Evolutionary conservation across 1,140 invertebrate species (phyloP), one percentile per base, ranked within the genome.

Genomic region (Oryctes rhinoceros): DNA sequence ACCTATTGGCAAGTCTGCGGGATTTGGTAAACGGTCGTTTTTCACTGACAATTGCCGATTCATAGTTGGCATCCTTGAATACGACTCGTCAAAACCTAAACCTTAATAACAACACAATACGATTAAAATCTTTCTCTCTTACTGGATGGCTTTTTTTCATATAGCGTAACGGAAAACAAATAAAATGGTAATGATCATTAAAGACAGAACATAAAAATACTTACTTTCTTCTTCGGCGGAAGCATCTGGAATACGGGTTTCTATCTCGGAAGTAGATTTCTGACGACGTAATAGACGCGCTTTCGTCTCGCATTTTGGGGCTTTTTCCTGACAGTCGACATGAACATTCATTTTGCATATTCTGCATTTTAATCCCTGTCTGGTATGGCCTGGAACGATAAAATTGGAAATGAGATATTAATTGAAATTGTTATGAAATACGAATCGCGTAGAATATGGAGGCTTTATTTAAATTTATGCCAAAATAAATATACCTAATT

Each of bases 341-440:
- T 98, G 96, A 20, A 96, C 94, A 88, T 97, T 98, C 87, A 96
- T 92, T 87, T 97, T 97, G 87, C 96, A 98, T 78, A 96, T 90
- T 49, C 96, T 91, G 88, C 96, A 98, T 82, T 96, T 93, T 6
- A 97, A 88, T 4, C 96, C 96, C 89, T 98, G 96, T n/a, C 95
- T 91, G 24, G 95, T 96, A 88, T 98, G 96, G 30, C 96, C 96
- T 96, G 86, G 15, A 84, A 86, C 78, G 74, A 39, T 15, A 59
- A n/a, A 59, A 59, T 59, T 59, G 1, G 7, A 24, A 18, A 20
- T 44, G 35, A 76, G 35, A 47, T 71, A 35, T 35, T 24, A 35
- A 71, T 71, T 71, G 18, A 37, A 71, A 37, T 71, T 71, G 35
- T n/a, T 20, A 59, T 59, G 15, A 59, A 59, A 18, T 18, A 18